A percentile compares a stretch with the other conserved stretches of the same genome.
phyloP scores from a whole-genome alignment of 2,113 vertebrate species.

The Gambusia affinis region DNA sequence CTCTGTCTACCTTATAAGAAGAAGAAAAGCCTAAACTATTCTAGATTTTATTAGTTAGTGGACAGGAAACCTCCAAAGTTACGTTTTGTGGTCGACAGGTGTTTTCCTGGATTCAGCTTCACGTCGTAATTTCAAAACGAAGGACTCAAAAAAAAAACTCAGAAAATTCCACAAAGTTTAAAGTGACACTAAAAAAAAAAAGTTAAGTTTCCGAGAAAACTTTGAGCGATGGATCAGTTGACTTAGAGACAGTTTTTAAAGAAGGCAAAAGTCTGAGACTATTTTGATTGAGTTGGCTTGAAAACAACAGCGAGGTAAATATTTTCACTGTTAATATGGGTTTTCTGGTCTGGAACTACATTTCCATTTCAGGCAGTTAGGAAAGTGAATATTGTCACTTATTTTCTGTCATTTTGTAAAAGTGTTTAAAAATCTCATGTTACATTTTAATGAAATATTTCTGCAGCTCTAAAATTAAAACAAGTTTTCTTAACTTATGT shows the following conservation, averaged over 20 bases:
- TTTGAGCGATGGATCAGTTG: too few relatives aligned
- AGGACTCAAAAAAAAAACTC: neutral
- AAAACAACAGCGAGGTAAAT: neutral
- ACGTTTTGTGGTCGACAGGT: neutral
- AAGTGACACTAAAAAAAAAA: neutral
- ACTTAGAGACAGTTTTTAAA: neutral
- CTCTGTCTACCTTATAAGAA: neutral
- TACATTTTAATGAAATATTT: too few relatives aligned
- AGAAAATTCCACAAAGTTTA: neutral
- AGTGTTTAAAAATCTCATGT: too few relatives aligned
- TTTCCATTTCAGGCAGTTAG: too few relatives aligned
- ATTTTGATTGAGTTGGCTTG: neutral
- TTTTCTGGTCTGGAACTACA: too few relatives aligned
- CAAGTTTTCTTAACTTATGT: too few relatives aligned
- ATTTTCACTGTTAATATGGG: too few relatives aligned
- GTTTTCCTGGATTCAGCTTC: neutral
- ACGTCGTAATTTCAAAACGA: neutral
- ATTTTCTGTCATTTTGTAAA: too few relatives aligned
- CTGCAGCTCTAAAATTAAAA: too few relatives aligned
- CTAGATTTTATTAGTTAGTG: neutral
- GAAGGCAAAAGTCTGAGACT: neutral
- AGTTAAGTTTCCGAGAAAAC: too few relatives aligned
- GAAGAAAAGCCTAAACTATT: neutral
- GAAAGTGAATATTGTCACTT: too few relatives aligned
- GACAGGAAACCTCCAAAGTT: neutral